Conservation (phyloP, 2,888 invertebrate genomes). For the Protophormia terraenovae region DNA sequence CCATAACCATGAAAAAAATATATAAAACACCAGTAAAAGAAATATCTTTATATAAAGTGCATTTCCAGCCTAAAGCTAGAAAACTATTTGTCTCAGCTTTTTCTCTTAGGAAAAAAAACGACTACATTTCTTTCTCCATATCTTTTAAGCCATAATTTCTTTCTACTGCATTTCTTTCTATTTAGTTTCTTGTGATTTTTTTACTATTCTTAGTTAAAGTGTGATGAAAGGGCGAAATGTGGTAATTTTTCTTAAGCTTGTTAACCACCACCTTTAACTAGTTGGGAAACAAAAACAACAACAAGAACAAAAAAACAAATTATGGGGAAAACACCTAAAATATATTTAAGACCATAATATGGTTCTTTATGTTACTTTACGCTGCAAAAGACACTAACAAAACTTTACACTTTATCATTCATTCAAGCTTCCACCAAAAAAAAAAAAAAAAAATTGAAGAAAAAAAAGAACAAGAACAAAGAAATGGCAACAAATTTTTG, state of each 20-base stretch:
- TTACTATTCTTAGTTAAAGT: not conserved
- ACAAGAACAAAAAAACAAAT: slow-evolving; percentile 31
- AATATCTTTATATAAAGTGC: slow-evolving; percentile 75
- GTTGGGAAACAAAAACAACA: slow-evolving; percentile 43
- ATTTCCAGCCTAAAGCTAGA: slow-evolving; percentile 75
- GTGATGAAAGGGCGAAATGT: slow-evolving; percentile 67
- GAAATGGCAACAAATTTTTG: not conserved
- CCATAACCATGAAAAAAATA: slow-evolving; percentile 30
- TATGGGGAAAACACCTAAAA: slow-evolving; percentile 68
- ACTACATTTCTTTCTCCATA: slow-evolving; percentile 48
- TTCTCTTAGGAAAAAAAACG: slow-evolving; percentile 10
- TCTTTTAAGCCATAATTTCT: slow-evolving; percentile 58
- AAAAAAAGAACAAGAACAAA: slow-evolving; percentile 39
- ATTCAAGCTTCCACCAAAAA: slow-evolving; percentile 33
- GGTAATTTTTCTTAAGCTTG: slow-evolving; percentile 79
- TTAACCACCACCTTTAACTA: slow-evolving; percentile 74
- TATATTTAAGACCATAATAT: slow-evolving; percentile 72
- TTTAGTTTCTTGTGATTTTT: not conserved
- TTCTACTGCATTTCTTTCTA: slow-evolving; percentile 28
- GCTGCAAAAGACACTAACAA: slow-evolving; percentile 52
- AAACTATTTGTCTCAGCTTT: slow-evolving; percentile 66
- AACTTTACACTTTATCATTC: slow-evolving; percentile 63
- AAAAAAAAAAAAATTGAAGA: slow-evolving; percentile 27
- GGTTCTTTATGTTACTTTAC: slow-evolving; percentile 58
- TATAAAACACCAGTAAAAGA: slow-evolving; percentile 20